phyloP scores from a whole-genome alignment of 2,888 invertebrate species.

The Nipponacmea schrenckii region DNA sequence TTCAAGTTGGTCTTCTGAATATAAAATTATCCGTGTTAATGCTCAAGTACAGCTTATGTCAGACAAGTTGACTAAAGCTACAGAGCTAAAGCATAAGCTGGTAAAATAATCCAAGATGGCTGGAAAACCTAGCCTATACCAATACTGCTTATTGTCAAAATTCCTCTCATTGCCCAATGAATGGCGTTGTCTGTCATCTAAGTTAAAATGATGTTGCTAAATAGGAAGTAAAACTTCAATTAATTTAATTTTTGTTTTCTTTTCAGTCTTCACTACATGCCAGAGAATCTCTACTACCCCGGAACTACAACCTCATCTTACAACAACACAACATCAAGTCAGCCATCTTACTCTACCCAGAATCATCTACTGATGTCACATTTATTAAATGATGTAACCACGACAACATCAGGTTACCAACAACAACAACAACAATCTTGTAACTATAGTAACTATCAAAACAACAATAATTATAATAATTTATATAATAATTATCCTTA shows the following conservation, averaged over 20 bases:
- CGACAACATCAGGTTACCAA: neutral
- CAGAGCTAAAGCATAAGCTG: no score
- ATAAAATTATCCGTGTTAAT: no score
- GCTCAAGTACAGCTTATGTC: no score
- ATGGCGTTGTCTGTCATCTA: no score
- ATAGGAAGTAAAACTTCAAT: no score
- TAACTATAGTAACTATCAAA: neutral
- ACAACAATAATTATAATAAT: neutral
- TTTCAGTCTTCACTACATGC: slow-evolving; percentile 5
- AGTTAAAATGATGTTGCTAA: no score
- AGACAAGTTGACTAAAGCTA: no score
- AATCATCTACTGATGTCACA: neutral
- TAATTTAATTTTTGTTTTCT: neutral
- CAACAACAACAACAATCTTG: neutral
- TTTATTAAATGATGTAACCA: neutral
- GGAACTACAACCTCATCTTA: neutral
- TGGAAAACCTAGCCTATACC: no score
- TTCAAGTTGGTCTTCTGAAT: no score
- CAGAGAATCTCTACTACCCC: neutral
- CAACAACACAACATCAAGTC: neutral
- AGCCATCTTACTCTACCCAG: neutral
- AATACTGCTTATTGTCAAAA: no score
- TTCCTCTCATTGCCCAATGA: no score
- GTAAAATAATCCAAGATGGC: no score
- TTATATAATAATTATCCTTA: neutral